Evolutionary conservation across 2,888 invertebrate species (phyloP), one percentile per base, ranked within the genome.

Genomic region (Unio delphinus): DNA sequence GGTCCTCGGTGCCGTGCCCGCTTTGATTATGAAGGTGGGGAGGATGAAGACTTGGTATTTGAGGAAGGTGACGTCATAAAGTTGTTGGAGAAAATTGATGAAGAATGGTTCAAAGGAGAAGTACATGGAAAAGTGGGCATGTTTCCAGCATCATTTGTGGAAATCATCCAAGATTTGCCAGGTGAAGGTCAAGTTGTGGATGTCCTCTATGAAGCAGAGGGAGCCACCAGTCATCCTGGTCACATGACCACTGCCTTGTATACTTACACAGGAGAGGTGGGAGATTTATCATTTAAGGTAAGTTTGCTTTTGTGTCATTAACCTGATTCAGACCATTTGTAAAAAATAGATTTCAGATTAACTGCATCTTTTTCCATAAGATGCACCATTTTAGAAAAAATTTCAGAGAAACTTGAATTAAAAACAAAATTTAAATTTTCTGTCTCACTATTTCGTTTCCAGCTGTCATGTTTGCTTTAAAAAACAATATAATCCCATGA

Each of bases 121-220:
- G 68, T 84, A 20, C 71, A 81, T 79, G 86, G 82, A 4, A 75
- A 69, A 15, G 75, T 73, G 20, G 89, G 90, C 17, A 88, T 90
- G 78, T 91, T 91, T 82, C 91, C 91, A 8, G 79, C 88, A 61
- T 83, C 89, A 1, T 91, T 89, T 85, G 91, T 91, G 3, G 90
- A 91, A 62, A 75, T 85, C 7, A 81, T 86, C 56, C 85, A 86
- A 66, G 85, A 85, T 69, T 67, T 86, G 18, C 82, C 83, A 23
- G 55, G 55, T 4, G 71, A 70, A 1, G 61, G n/a, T n/a, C 55
- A 55, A 20, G 30, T 28, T 55, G 63, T 26, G 15, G 64, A 65
- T 61, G 23, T 28, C 45, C 23, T 26, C 58, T 45, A 45, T 45
- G 45, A 45, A 45, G 54, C 68, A 64, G 67, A 65, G 23, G 61